Base-by-base conservation (phyloP, 2,113 vertebrate species). In the Carassius carassius region DNA sequence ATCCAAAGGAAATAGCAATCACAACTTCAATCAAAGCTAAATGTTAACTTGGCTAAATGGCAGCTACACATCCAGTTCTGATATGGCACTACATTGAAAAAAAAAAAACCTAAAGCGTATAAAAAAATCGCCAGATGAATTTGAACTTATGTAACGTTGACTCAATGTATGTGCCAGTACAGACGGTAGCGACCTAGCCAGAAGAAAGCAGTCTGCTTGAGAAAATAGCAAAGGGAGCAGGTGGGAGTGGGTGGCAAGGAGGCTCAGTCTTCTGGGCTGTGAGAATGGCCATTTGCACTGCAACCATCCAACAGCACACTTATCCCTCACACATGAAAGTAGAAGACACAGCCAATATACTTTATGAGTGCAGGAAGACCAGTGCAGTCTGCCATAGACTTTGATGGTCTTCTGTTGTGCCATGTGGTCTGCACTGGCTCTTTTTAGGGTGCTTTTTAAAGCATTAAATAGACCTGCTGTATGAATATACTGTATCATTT, bases 161-260 rank as follows among this genome's bases (percentile, higher is more conserved):
- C 90, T 92, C 89, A 90, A 84, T 90, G 86, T 88, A 92, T 88
- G 92, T 94, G 93, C 93, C 93, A 94, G 93, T 91, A 94, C 94
- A 95, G 94, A 95, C 92, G 94, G 94, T 85, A 86, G 89, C 90
- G 92, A 92, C 94, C 91, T 90, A 93, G 94, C 94, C 94, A 95
- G 93, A 92, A 94, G 86, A 86, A 90, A 92, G 90, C 89, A 93
- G 90, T 93, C 92, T 93, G 89, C 92, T 93, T 93, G 92, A 93
- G 94, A 95, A 95, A 94, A 95, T 95, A 95, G 95, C 95, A 94
- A 94, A 93, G 91, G 90, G 93, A 94, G 90, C 95, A 95, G 94
- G 95, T 95, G 95, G 92, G 93, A 95, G 95, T 95, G 95, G 95
- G 95, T 91, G 95, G 95, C 90, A 92, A 91, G 92, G 94, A 94